Conservation (phyloP, 2,888 invertebrate genomes). For the Charanyca ferruginea region DNA sequence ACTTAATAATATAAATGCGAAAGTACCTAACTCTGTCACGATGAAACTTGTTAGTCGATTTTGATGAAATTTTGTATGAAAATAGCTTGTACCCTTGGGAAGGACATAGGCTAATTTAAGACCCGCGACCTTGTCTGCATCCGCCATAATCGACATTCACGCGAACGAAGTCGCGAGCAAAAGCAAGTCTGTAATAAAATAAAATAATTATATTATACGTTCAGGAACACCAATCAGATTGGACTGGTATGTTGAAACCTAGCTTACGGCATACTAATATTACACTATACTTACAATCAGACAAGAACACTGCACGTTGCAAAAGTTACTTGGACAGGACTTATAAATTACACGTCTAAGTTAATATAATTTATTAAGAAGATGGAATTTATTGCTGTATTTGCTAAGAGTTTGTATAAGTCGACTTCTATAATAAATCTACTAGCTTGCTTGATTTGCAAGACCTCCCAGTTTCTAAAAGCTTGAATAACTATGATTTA, state of each 20-base stretch:
- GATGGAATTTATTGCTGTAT: slow-evolving; percentile 32
- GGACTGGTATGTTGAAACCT: slow-evolving; percentile 35
- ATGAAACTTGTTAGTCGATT: too few relatives aligned
- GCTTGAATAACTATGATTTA: slow-evolving; percentile 13
- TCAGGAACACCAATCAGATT: slow-evolving; percentile 44
- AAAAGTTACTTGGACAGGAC: slow-evolving; percentile 16
- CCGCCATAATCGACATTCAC: too few relatives aligned
- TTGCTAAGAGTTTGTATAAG: slow-evolving; percentile 17
- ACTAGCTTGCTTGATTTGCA: slow-evolving; percentile 29
- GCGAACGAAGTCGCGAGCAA: too few relatives aligned
- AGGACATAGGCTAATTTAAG: too few relatives aligned
- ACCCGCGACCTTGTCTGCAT: too few relatives aligned
- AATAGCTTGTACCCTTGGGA: too few relatives aligned
- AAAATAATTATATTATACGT: slow-evolving; percentile 45
- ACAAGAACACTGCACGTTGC: slow-evolving; percentile 46
- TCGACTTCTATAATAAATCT: slow-evolving; percentile 30
- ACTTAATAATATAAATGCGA: too few relatives aligned
- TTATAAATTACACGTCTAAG: slow-evolving; percentile 49
- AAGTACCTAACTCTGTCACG: too few relatives aligned
- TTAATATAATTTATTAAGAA: slow-evolving; percentile 42
- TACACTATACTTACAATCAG: slow-evolving; percentile 46
- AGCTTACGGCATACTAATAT: slow-evolving; percentile 27
- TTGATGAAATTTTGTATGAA: too few relatives aligned
- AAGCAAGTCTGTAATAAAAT: slow-evolving; percentile 23
- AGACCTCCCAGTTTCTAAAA: slow-evolving; percentile 30